Evolutionary conservation across 1,140 invertebrate genomes (phyloP).

Genomic region (Atta colombica): DNA sequence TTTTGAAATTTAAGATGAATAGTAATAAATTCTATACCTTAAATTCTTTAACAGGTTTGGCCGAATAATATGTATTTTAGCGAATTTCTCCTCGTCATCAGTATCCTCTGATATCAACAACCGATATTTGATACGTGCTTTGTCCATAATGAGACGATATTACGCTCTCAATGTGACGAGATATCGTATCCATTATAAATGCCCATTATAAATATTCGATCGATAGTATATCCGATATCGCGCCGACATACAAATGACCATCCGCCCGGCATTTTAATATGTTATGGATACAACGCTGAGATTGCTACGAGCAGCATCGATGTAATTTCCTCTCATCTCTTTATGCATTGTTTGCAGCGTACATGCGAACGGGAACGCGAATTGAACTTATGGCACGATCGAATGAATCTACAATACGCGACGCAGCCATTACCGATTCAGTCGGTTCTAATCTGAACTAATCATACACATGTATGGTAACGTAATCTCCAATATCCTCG

Average conservation of each 20-base stretch:
- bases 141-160: conserved; percentile 16
- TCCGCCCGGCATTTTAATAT: conserved; percentile 16
- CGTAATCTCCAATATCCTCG: conserved; percentile 55
- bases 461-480: conserved; percentile 48
- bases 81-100: conserved; percentile 1
- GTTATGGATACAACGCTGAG: conserved; percentile 31
- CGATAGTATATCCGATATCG: not conserved
- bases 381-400: not conserved
- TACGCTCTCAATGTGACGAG: conserved; percentile 24
- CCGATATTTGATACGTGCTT: conserved; percentile 31
- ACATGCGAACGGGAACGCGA: not conserved
- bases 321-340: conserved; percentile 40
- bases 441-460: conserved; percentile 53
- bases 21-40: not conserved
- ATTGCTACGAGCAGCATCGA: conserved; percentile 13
- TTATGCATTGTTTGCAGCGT: conserved; percentile 37
- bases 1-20: not conserved
- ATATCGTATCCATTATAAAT: conserved; percentile 5
- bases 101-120: not conserved
- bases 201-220: conserved; percentile 44
- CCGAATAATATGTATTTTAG: not conserved
- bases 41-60: not conserved
- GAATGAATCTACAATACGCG: conserved; percentile 27
- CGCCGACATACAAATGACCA: conserved; percentile 7
- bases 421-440: conserved; percentile 27